Base-by-base conservation (phyloP, 2,113 vertebrate species). In the Equus quagga region DNA sequence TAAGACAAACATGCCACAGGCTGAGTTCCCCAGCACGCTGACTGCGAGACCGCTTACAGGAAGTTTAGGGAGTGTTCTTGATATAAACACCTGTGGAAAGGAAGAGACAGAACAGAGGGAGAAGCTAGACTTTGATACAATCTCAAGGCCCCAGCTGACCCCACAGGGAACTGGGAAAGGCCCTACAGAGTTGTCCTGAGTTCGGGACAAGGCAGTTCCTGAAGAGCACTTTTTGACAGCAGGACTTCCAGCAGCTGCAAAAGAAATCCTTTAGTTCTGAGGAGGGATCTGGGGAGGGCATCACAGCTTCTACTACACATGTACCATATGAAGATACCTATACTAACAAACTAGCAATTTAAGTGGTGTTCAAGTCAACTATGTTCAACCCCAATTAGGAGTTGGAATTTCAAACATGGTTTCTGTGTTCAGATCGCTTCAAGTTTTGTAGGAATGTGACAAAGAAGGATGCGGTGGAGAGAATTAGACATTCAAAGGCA, bases 221-320 rank as follows among this genome's bases (percentile, higher is more conserved):
- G 31, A 86, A 90, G 79, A 81, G 26, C 18, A 15, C 67, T 80
- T 7, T 81, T 69, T 89, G 56, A 65, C 4, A 24, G 73, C 82
- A 87, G n/a, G 56, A 56, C 87, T 91, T 85, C 36, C 12, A 73
- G 62, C 6, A 58, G 28, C 10, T 93, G 44, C n/a, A 72, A 91
- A 73, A 96, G 58, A 91, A 73, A 94, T 64, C 21, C 36, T 79
- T 93, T 51, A 76, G n/a, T 84, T 26, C 46, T 79, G 9, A 90
- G 33, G 21, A 36, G 44, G 17, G 11, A 72, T 46, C 56, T 89
- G 54, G 54, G 62, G 54, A 94, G 36, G 24, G 2, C 69, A 41
- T 44, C 54, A 64, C 19, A 60, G 44, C 62, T 65, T 84, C 56
- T 79, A 26, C 36, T 67, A 86, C 13, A 36, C 33, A 9, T 60